Conservation (phyloP, 2,113 vertebrate species). For the Phylloscopus whistleri region DNA sequence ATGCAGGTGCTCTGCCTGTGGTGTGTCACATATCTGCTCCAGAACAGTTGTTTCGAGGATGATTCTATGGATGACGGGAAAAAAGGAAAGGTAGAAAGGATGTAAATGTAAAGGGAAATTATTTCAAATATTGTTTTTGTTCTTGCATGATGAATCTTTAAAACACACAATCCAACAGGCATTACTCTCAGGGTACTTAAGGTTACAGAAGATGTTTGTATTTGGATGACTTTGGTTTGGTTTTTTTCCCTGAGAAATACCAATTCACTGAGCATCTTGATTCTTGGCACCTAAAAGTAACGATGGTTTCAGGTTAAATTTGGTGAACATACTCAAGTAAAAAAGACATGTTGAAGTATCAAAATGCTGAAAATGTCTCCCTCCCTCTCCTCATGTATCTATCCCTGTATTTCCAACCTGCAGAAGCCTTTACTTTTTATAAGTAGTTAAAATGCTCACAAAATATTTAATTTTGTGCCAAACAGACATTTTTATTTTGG, state of each 20-base stretch:
- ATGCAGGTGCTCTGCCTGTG: not conserved
- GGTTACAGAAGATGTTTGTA: not conserved
- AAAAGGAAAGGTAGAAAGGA: not conserved
- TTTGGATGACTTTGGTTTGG: not conserved
- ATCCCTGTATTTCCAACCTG: not conserved
- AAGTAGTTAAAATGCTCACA: not conserved
- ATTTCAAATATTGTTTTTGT: not conserved
- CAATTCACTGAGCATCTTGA: not conserved
- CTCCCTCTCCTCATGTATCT: not conserved
- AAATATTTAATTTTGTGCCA: not conserved
- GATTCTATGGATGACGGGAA: not conserved
- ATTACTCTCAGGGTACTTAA: not conserved
- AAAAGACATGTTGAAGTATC: not conserved
- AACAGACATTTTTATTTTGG: not conserved
- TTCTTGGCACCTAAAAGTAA: not conserved
- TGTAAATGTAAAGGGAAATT: not conserved
- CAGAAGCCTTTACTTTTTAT: not conserved
- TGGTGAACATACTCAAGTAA: not conserved
- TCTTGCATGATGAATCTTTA: not conserved
- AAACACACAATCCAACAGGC: not conserved
- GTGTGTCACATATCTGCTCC: fast-evolving
- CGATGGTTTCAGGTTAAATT: not conserved
- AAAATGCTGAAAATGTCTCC: not conserved
- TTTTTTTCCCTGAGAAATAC: not conserved
- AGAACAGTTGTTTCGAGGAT: not conserved